Conservation (phyloP, 1,140 invertebrate genomes). For the Cherax quadricarinatus region DNA sequence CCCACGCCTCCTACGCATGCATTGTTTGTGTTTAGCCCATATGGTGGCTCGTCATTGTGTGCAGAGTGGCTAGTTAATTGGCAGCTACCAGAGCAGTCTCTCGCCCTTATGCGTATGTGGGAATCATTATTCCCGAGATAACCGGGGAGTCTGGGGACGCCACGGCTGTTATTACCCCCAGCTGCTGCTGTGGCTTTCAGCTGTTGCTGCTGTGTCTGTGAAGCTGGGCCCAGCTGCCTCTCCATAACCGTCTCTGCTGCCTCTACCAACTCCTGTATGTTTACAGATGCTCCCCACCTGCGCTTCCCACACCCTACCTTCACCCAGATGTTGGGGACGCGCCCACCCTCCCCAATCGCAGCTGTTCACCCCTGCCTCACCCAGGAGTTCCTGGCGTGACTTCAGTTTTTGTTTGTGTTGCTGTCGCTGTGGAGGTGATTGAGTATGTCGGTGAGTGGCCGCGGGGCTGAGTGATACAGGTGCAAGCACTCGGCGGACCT, state of each 20-base stretch:
- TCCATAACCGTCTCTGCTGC: not conserved
- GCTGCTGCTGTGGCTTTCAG: not conserved
- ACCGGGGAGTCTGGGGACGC: not conserved
- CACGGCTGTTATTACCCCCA: slow-evolving; percentile 28
- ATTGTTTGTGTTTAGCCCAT: too few species aligned
- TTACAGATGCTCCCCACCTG: not conserved
- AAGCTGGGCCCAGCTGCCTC: not conserved
- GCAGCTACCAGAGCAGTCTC: not conserved
- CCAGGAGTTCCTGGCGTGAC: too few species aligned
- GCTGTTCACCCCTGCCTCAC: not conserved
- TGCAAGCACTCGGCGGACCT: too few species aligned
- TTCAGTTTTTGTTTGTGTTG: too few species aligned
- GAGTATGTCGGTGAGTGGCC: too few species aligned
- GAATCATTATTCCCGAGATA: not conserved
- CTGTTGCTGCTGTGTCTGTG: not conserved
- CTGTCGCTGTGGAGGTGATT: too few species aligned
- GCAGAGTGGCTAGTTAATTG: not conserved
- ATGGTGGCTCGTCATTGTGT: not conserved
- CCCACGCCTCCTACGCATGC: too few species aligned
- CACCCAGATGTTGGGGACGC: not conserved
- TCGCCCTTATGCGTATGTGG: not conserved
- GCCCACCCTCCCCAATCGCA: not conserved
- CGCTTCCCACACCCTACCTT: not conserved
- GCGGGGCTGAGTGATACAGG: too few species aligned
- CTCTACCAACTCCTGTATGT: not conserved